Evolutionary conservation across 2,888 invertebrate species (phyloP), one percentile per base, ranked within the genome.

Genomic region (Atrina japonica): DNA sequence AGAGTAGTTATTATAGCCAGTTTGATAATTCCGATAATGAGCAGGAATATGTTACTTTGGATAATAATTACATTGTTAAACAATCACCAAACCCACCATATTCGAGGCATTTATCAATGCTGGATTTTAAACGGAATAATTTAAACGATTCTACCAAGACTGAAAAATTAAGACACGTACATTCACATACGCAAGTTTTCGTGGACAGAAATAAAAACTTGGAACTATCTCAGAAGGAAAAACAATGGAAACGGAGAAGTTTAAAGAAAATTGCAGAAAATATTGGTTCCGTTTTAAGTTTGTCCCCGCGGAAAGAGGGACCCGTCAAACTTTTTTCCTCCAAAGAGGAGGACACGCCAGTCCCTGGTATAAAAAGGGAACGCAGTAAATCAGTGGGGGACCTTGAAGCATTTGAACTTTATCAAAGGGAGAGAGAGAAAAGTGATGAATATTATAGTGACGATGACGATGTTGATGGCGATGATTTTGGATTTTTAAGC

Each of bases 401-500:
- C 66, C 69, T 86, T 40, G 75, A 78, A 66, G 65, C 76, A 21
- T 76, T 76, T 71, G 56, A 67, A 41, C 23, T 27, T 16, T 52
- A 30, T 18, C 25, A 53, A 29, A 52, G 66, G 18, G 64, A 45
- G 2, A 77, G 72, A 43, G 73, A 66, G 14, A 74, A 75, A 29
- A 40, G 50, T n/a, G 66, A 68, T 9, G 63, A 70, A 9, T 64
- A 65, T 69, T 81, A 76, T 52, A 79, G 81, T 70, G 77, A 77
- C 59, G 78, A 75, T 61, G 83, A 83, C 63, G 86, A 86, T 66
- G 83, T 82, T 14, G 87, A 87, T 56, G 84, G 84, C 25, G 87
- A 87, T 68, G 85, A 86, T 70, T 85, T 84, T 78, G 87, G 87
- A 66, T 87, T 87, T 82, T 75, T 85, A 70, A 83, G 80, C 66